phyloP scores from a whole-genome alignment of 1,140 invertebrate species.

The Diorhabda elongata region DNA sequence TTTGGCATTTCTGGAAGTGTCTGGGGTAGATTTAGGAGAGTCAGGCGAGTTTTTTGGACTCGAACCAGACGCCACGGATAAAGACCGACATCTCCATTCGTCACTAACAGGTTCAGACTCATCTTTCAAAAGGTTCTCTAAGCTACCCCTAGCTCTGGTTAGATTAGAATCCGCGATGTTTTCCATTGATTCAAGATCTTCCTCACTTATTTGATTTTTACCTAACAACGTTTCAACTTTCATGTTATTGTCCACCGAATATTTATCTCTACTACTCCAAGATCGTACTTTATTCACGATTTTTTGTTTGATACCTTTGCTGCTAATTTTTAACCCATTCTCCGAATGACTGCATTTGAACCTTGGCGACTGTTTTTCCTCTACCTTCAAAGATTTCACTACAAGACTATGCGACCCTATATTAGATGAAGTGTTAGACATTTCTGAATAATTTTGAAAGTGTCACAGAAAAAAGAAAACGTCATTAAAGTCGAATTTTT shows the following conservation, averaged over 20 bases:
- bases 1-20: slow-evolving; percentile 28
- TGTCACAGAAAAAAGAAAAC: slow-evolving; percentile 11
- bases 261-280: slow-evolving; percentile 29
- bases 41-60: slow-evolving; percentile 24
- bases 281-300: slow-evolving; percentile 27
- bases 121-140: slow-evolving; percentile 28
- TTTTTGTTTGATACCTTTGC: slow-evolving; percentile 23
- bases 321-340: slow-evolving; percentile 24
- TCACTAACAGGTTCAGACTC: slow-evolving; percentile 15
- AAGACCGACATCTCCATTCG: slow-evolving; percentile 16
- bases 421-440: slow-evolving; percentile 27
- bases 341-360: slow-evolving; percentile 27
- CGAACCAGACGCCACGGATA: slow-evolving; percentile 16
- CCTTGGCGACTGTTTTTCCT: slow-evolving; percentile 13
- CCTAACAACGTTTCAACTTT: slow-evolving; percentile 21
- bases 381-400: slow-evolving; percentile 14
- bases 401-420: slow-evolving; percentile 7
- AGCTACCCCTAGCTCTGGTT: slow-evolving; percentile 30
- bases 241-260: slow-evolving; percentile 10
- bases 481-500: no score
- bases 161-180: slow-evolving; percentile 20
- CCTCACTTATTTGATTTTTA: slow-evolving; percentile 15
- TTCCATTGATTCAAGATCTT: slow-evolving; percentile 26
- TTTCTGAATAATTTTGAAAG: slow-evolving; percentile 28
- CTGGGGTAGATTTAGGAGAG: slow-evolving; percentile 31